Conservation (phyloP, 2,888 invertebrate species). For the Patella depressa region DNA sequence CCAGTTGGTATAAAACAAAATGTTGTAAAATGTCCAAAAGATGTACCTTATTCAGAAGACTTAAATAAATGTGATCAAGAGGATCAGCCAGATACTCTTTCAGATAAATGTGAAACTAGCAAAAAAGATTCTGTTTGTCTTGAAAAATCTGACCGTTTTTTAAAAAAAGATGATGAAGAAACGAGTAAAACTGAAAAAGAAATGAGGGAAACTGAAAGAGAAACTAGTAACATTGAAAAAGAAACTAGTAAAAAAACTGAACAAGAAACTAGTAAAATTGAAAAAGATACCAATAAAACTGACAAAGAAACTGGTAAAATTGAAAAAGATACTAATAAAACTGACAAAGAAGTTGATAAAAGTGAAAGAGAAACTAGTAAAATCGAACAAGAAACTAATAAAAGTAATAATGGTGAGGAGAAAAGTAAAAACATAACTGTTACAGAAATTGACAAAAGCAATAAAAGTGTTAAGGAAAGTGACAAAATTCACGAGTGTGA, state of each 20-base stretch:
- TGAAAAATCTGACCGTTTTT: neutral
- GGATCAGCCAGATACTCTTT: too few species aligned
- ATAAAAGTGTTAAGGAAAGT: constrained; percentile 40
- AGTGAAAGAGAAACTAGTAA: constrained; percentile 23
- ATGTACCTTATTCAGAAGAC: too few species aligned
- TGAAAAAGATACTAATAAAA: neutral
- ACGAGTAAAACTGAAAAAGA: neutral
- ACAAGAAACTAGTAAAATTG: constrained; percentile 81
- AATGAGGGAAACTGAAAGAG: neutral
- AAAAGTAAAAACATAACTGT: constrained; percentile 27
- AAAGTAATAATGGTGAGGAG: constrained; percentile 36
- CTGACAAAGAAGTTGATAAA: constrained; percentile 27
- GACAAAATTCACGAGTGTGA: constrained; percentile 11
- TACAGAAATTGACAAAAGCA: constrained; percentile 49
- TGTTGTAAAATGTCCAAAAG: too few species aligned
- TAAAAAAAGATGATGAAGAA: constrained; percentile 11
- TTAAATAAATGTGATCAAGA: too few species aligned
- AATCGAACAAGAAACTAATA: constrained; percentile 42
- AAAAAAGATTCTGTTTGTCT: neutral
- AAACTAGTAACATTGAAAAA: neutral
- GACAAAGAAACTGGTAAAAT: neutral
- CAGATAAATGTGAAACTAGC: too few species aligned
- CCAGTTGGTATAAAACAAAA: too few species aligned
- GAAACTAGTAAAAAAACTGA: constrained; percentile 75
- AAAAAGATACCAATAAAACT: constrained; percentile 76